These are phyloP conservation scores for Psittacula derbiana DNA, from an alignment of 2,797 vertebrate genomes.

Conservation along the genomic window DNA sequence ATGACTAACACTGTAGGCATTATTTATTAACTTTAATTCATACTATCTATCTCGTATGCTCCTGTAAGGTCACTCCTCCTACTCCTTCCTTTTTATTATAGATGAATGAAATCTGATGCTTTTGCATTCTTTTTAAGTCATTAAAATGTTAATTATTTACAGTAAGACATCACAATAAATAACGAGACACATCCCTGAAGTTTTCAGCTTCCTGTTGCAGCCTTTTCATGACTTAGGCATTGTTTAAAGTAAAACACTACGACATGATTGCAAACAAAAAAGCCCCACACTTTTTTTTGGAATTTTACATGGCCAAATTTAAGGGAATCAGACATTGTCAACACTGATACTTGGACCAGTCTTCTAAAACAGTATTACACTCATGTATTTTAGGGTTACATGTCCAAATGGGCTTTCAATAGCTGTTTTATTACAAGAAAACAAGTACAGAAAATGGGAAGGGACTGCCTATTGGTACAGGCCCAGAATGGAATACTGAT, in stretches of 20 bases:
- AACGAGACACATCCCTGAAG: neutral
- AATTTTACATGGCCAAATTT: neutral
- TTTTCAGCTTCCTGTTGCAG: neutral
- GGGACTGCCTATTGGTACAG: neutral
- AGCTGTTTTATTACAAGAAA: neutral
- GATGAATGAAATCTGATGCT: slow-evolving; percentile 30
- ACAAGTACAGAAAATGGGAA: neutral
- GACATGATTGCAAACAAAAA: neutral
- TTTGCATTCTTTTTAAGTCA: slow-evolving; percentile 34
- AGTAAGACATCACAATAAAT: neutral
- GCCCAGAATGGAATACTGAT: neutral
- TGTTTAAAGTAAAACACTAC: neutral
- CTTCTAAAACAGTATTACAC: neutral
- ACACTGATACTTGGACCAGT: neutral
- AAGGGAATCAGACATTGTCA: neutral
- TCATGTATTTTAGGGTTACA: neutral
- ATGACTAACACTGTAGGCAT: slow-evolving; percentile 28
- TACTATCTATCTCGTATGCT: slow-evolving; percentile 24
- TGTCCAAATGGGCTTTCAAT: neutral
- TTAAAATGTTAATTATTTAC: slow-evolving; percentile 40
- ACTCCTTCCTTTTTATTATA: slow-evolving; percentile 10
- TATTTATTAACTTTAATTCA: slow-evolving; percentile 50
- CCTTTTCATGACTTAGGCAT: neutral
- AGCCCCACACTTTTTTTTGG: fast-evolving
- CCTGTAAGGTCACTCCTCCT: slow-evolving; percentile 10